Evolutionary conservation across 1,140 invertebrate species (phyloP).

Genomic region (Neodiprion virginianus): DNA sequence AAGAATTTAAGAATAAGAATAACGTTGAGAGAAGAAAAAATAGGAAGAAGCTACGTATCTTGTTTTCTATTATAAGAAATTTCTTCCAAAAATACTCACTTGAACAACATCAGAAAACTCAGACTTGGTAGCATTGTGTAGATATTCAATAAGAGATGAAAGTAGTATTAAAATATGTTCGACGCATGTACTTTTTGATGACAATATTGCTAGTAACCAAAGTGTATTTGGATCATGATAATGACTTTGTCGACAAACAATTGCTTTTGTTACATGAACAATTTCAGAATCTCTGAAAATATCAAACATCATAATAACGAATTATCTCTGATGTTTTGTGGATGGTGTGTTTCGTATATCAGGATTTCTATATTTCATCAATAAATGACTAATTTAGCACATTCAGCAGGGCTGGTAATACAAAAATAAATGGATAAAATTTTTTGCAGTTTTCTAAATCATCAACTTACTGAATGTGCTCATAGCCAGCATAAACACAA

Average conservation of each 20-base stretch:
- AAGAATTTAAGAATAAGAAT: conserved; percentile 15
- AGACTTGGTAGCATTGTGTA: conserved; percentile 17
- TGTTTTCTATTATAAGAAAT: no score
- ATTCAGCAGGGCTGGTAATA: not conserved
- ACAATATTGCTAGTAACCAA: conserved; percentile 51
- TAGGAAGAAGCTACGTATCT: no score
- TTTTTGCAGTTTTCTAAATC: not conserved
- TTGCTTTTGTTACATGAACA: conserved; percentile 32
- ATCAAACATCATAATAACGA: conserved; percentile 13
- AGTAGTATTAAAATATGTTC: conserved; percentile 27
- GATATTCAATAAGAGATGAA: conserved; percentile 24
- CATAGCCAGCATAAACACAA: conserved; percentile 39
- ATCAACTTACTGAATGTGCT: conserved; percentile 41
- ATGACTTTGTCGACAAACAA: conserved; percentile 23
- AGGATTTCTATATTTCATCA: not conserved
- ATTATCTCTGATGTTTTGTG: not conserved
- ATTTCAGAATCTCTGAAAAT: conserved; percentile 43
- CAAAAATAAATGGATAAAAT: not conserved
- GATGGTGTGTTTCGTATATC: no score
- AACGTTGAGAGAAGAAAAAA: not conserved
- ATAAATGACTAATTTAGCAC: not conserved
- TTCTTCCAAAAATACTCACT: conserved; percentile 21
- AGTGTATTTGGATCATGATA: conserved; percentile 35
- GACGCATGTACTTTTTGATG: conserved; percentile 39
- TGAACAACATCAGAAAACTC: conserved; percentile 10